Evolutionary conservation across 1,140 invertebrate species (phyloP), one percentile per base, ranked within the genome.

Genomic region (Hylyphantes graminicola): DNA sequence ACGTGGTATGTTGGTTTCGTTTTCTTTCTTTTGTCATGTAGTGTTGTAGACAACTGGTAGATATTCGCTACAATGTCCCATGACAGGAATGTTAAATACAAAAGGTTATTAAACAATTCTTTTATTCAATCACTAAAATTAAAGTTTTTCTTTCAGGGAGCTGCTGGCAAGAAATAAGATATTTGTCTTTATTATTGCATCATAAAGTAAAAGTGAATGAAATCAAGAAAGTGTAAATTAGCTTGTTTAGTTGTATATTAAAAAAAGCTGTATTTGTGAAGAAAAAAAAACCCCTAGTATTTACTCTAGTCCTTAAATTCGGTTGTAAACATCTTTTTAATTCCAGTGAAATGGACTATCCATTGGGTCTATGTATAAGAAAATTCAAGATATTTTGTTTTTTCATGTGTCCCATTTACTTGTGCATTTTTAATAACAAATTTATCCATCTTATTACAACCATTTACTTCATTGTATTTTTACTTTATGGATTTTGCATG

Each of bases 91-190:
- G 13, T 13, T 65, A 35, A 53, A 3, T 50, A 17, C 15, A 78
- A 8, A 11, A 53, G 7, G 8, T 3, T 9, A 21, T 50, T 12
- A 17, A 8, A 21, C 7, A 65, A 12, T 78, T 13, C 10, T 5
- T 12, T 0, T 19, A 64, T 19, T 11, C 53, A 53, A 50, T 50
- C 50, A 13, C 6, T 11, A 65, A 50, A 17, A 51, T 19, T 65
- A 15, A 17, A 5, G 11, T 50, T 4, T 10, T 67, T 70, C 57
- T 70, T 80, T 80, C 48, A 80, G 77, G 77, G 77, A 8, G 77
- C 77, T 7, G 68, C 77, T 70, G 77, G 77, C 15, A 80, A 70
- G 48, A 80, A 80, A 50, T 80, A 79, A 63, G 17, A n/a, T 70
- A 21, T n/a, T 55, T 50, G 9, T 17, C 35, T 54, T 19, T 13